Evolutionary conservation across 2,113 vertebrate genomes (phyloP).

Genomic region (Strix uralensis): DNA sequence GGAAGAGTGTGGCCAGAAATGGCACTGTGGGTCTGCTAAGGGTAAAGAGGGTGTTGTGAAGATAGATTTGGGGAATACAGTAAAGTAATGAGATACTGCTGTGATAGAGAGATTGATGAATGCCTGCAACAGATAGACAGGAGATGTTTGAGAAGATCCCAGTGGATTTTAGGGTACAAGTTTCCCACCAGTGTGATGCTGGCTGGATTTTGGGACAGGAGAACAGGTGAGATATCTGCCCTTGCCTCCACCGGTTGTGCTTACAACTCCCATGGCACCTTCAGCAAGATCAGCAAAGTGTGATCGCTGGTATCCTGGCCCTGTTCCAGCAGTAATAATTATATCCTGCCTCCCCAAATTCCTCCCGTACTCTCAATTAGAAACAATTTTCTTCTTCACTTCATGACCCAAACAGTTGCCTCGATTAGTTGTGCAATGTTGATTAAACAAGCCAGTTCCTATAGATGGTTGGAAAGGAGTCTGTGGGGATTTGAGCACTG

Average conservation of each 20-base stretch:
- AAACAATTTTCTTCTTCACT: conserved; percentile 32
- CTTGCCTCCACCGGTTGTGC: not conserved
- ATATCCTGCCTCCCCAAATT: not conserved
- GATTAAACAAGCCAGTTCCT: conserved; percentile 58
- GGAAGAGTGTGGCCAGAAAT: not conserved
- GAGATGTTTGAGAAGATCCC: not conserved
- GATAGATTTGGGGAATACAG: accelerated
- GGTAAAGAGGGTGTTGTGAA: not conserved
- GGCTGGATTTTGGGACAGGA: not conserved
- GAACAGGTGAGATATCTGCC: not conserved
- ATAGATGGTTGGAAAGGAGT: not conserved
- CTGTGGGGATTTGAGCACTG: not conserved
- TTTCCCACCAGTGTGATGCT: not conserved
- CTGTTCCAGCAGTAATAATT: not conserved
- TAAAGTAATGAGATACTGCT: accelerated
- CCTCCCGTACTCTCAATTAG: not conserved
- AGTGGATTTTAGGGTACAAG: not conserved
- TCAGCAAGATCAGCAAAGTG: not conserved
- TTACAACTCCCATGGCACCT: not conserved
- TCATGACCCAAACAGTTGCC: conserved; percentile 21
- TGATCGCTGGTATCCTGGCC: not conserved
- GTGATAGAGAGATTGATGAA: not conserved
- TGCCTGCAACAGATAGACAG: not conserved
- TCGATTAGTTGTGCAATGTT: conserved; percentile 22
- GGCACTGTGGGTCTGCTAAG: accelerated